Evolutionary conservation across 2,797 vertebrate species (phyloP).

Genomic region (Setipinna tenuifilis): DNA sequence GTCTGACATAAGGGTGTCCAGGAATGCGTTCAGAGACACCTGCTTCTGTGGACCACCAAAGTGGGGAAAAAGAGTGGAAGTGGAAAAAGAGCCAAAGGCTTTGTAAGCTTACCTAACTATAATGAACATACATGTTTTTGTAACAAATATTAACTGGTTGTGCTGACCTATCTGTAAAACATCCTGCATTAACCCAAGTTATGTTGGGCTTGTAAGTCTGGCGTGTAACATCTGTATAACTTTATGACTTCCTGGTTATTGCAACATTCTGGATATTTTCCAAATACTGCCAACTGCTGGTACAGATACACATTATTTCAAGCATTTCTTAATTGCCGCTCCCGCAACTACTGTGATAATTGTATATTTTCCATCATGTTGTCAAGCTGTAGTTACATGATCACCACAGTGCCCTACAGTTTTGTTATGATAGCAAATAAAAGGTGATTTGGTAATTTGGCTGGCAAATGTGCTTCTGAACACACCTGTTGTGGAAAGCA

Average conservation of each 20-base stretch:
- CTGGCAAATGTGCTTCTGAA: background rate
- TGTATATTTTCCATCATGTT: background rate
- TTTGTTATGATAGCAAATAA: background rate
- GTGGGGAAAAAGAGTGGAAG: background rate
- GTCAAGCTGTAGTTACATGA: background rate
- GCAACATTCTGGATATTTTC: background rate
- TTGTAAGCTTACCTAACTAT: background rate
- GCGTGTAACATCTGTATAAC: background rate
- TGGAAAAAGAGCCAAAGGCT: background rate
- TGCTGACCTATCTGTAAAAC: background rate
- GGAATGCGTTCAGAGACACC: slow-evolving; percentile 94
- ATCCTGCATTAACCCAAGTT: background rate
- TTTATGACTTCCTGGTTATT: background rate
- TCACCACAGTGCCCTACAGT: background rate
- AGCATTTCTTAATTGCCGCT: background rate
- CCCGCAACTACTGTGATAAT: slow-evolving; percentile 4
- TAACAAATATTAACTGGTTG: background rate
- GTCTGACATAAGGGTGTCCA: slow-evolving; percentile 97
- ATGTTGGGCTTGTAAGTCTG: background rate
- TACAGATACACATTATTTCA: background rate
- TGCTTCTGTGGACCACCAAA: slow-evolving; percentile 82
- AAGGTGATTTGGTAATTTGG: background rate
- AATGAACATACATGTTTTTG: slow-evolving; percentile 1
- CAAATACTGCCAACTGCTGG: background rate
- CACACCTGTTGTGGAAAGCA: slow-evolving; percentile 94